Conservation (phyloP, 2,797 vertebrate species). For the Myripristis murdjan region DNA sequence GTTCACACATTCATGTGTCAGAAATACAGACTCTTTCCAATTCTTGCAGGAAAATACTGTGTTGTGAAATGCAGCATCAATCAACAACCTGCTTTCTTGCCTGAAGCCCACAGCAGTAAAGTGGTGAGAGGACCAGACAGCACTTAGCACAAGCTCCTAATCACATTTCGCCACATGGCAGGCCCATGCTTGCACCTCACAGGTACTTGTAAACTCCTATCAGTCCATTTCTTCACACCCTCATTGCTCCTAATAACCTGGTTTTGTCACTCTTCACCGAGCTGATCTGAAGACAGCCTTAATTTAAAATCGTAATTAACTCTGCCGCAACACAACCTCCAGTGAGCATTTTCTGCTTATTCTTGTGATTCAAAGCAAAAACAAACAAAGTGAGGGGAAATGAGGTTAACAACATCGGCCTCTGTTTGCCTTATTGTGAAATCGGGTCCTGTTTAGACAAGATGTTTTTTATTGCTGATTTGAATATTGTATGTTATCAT, state of each 20-base stretch:
- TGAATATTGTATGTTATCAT: slow-evolving; percentile 7
- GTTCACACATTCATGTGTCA: slow-evolving; percentile 46
- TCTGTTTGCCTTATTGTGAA: slow-evolving; percentile 21
- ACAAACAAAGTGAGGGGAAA: slow-evolving; percentile 65
- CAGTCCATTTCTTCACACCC: slow-evolving; percentile 90
- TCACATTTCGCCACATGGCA: slow-evolving; percentile 86
- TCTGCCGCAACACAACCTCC: slow-evolving; percentile 74
- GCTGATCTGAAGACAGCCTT: slow-evolving; percentile 83
- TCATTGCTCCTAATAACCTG: slow-evolving; percentile 89
- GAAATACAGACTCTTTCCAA: slow-evolving; percentile 46
- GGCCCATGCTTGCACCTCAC: slow-evolving; percentile 87
- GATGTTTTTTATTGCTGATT: slow-evolving; percentile 2
- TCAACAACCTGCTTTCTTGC: slow-evolving; percentile 81
- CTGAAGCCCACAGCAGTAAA: slow-evolving; percentile 70
- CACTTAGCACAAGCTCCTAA: slow-evolving; percentile 84
- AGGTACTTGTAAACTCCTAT: slow-evolving; percentile 93
- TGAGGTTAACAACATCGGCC: slow-evolving; percentile 33
- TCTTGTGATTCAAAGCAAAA: slow-evolving; percentile 70
- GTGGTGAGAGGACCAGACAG: slow-evolving; percentile 83
- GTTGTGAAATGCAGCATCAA: slow-evolving; percentile 75
- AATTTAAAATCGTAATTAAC: slow-evolving; percentile 91
- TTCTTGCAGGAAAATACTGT: slow-evolving; percentile 67
- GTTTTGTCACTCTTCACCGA: slow-evolving; percentile 83
- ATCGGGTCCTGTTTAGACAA: slow-evolving; percentile 37
- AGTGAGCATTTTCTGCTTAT: slow-evolving; percentile 57